phyloP scores from a whole-genome alignment of 2,888 invertebrate species.

The Himalopsyche anomala region DNA sequence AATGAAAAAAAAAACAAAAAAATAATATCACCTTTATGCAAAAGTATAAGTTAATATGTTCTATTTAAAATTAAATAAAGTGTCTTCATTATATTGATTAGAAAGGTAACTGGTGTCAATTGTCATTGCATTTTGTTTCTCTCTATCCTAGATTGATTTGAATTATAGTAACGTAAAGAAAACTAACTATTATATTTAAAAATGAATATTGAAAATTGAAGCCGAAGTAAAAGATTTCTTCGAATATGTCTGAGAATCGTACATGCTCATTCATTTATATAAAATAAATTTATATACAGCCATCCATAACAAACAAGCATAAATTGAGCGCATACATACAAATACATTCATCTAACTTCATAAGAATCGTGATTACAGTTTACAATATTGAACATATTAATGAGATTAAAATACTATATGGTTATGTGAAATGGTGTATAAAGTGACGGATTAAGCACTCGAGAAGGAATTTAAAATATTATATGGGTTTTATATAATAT shows the following conservation, averaged over 20 bases:
- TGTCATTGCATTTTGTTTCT: neutral
- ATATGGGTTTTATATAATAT: too few species aligned
- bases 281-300: constrained; percentile 29
- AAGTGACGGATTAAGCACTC: too few species aligned
- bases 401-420: neutral
- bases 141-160: neutral
- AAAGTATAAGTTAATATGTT: constrained; percentile 28
- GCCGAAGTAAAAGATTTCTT: constrained; percentile 17
- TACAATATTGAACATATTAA: neutral
- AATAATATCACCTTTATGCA: constrained; percentile 32
- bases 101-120: constrained; percentile 5
- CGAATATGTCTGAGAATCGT: constrained; percentile 21
- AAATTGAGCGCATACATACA: constrained; percentile 43
- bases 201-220: constrained; percentile 27
- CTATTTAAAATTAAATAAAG: neutral
- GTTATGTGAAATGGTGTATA: neutral
- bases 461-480: too few species aligned
- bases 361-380: constrained; percentile 14
- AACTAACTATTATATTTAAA: neutral
- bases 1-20: constrained; percentile 22
- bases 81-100: neutral
- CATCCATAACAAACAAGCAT: constrained; percentile 38
- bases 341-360: constrained; percentile 40
- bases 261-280: constrained; percentile 42
- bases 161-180: neutral